Base-by-base conservation (phyloP, 2,113 vertebrate species). In the Hassar affinis region DNA sequence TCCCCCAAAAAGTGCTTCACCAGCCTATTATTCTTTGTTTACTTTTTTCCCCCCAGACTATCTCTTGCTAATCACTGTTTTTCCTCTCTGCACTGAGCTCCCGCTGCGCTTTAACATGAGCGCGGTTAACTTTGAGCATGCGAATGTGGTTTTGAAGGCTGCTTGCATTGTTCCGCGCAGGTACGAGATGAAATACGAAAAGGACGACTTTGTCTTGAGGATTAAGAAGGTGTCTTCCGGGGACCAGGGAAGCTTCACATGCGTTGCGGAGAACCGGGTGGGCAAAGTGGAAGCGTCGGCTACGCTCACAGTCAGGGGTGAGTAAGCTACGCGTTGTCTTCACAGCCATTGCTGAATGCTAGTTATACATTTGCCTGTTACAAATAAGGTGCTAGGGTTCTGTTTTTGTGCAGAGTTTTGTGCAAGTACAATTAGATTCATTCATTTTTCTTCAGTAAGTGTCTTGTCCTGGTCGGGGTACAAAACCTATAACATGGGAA, bases 111-210 rank as follows among this genome's bases (percentile, higher is more conserved):
- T 22, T n/a, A 77, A 66, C 45, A 25, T 66, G 57, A 83, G 57
- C 42, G 66, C 22, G 25, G 42, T 66, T 78, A 61, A 69, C 64
- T 72, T 79, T 79, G 33, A 83, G n/a, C 59, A 38, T 4, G 15
- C 52, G 47, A 56, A 38, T 42, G 30, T 52, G 54, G n/a, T n/a
- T 81, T 81, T 84, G 35, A 35, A 18, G 82, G 4, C 69, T 12
- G 30, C 17, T 74, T 92, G 47, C 91, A 84, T 85, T 18, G 0
- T 84, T 71, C 66, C 57, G 52, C 77, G 5, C 91, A 99, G 98
- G 92, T 99, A 97, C 25, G 98, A 99, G 90, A 97, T 98, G 92
- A 98, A 95, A 88, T 98, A 98, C 35, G 98, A 99, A 90, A 99
- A 96, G 89, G 98, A 99, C 17, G 98, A 99, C 91, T 97, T 97